Conservation (phyloP, 2,113 vertebrate species). For the Coregonus clupeaformis region DNA sequence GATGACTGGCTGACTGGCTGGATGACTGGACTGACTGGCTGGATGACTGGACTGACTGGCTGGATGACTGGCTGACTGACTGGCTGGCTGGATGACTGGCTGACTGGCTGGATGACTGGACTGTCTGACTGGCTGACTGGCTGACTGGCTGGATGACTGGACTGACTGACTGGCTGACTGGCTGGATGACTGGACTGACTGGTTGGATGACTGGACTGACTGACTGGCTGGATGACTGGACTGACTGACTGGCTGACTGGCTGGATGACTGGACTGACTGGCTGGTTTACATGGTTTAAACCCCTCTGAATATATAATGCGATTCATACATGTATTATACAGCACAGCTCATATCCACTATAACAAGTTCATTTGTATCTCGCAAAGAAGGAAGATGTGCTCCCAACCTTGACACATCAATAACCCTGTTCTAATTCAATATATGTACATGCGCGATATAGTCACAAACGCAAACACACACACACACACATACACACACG, state of each 20-base stretch:
- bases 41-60: slow-evolving; percentile 17
- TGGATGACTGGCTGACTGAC: no score
- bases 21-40: no score
- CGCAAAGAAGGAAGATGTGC: slow-evolving; percentile 10
- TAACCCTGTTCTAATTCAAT: slow-evolving; percentile 33
- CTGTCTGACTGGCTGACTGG: slow-evolving; percentile 18
- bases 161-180: slow-evolving; percentile 28
- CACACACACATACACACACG: slow-evolving; percentile 22
- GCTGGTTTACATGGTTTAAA: slow-evolving; percentile 30
- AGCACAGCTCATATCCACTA: slow-evolving; percentile 26
- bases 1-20: slow-evolving; percentile 17
- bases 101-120: slow-evolving; percentile 35
- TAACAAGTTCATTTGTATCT: slow-evolving; percentile 17
- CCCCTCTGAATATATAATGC: slow-evolving; percentile 35
- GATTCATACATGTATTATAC: slow-evolving; percentile 46
- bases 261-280: slow-evolving; percentile 21
- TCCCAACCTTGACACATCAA: slow-evolving; percentile 39
- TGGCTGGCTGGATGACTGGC: slow-evolving; percentile 19
- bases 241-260: slow-evolving; percentile 24
- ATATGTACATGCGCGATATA: background rate
- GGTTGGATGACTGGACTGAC: slow-evolving; percentile 19
- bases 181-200: slow-evolving; percentile 25
- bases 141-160: slow-evolving; percentile 18
- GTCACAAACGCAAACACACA: background rate
- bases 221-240: slow-evolving; percentile 23